Percentiles rank a stretch among this genome's conserved stretches.
Conservation (phyloP, 1,140 invertebrate species). For the Lordiphosa stackelbergi region DNA sequence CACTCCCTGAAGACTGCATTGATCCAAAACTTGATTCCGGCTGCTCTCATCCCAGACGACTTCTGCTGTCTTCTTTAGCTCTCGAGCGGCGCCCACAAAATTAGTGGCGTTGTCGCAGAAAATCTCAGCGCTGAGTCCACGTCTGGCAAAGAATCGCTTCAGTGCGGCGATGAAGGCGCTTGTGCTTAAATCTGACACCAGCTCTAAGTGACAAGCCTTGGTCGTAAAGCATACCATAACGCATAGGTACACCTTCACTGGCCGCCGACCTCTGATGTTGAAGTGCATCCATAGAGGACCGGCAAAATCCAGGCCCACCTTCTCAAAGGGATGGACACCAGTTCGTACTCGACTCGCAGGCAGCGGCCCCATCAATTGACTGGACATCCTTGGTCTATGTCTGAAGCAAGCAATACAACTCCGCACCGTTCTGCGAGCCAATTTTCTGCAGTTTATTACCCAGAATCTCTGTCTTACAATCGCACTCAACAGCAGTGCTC, state of each 20-base stretch:
- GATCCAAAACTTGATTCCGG: neutral
- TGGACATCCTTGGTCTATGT: neutral
- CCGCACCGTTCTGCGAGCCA: conserved; percentile 6
- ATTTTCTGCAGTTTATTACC: neutral
- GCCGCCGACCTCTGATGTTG: too few relatives aligned
- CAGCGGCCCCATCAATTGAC: conserved; percentile 6
- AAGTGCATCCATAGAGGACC: too few relatives aligned
- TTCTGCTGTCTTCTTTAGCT: neutral
- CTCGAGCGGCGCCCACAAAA: conserved; percentile 5
- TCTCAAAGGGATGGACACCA: conserved; percentile 3
- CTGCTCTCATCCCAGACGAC: neutral
- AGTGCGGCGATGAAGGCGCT: conserved; percentile 4
- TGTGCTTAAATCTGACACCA: conserved; percentile 2
- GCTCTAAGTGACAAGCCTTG: too few relatives aligned
- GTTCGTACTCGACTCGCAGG: conserved; percentile 1
- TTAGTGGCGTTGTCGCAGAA: conserved; percentile 7
- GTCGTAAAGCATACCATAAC: too few relatives aligned
- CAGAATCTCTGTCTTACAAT: conserved; percentile 10
- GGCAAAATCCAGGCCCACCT: conserved; percentile 3
- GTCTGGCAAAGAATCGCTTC: neutral
- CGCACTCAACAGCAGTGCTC: conserved; percentile 9
- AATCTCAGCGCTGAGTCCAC: too few relatives aligned
- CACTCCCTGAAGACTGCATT: neutral
- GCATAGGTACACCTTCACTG: too few relatives aligned
- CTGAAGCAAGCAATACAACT: conserved; percentile 12